Conservation (phyloP, 2,113 vertebrate species). For the Colossoma macropomum region DNA sequence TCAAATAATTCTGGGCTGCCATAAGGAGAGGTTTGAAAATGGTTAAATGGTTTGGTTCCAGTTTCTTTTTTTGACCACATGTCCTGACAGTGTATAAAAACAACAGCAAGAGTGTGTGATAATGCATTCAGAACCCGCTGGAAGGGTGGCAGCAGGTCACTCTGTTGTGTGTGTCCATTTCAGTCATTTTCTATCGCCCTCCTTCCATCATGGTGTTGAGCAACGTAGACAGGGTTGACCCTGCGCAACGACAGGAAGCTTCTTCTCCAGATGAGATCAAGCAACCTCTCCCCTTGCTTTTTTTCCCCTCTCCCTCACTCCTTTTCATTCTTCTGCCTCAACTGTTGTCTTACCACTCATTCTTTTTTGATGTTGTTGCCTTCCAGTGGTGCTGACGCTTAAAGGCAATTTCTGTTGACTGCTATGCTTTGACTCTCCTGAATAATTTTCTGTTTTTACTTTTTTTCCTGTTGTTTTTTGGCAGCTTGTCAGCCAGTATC, state of each 20-base stretch:
- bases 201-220: no score
- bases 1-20: no score
- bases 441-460: not conserved
- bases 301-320: not conserved
- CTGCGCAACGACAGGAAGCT: not conserved
- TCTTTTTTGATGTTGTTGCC: not conserved
- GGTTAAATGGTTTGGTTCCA: no score
- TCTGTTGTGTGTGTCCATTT: not conserved
- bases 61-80: no score
- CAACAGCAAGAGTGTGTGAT: no score
- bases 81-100: no score
- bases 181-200: no score
- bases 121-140: no score
- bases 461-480: not conserved
- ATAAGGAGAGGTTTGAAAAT: no score
- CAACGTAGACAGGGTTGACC: not conserved
- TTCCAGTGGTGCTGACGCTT: not conserved
- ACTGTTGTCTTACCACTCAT: not conserved
- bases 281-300: not conserved
- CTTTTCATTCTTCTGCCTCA: not conserved
- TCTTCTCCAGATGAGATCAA: not conserved
- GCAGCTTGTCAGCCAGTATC: constrained; percentile 29
- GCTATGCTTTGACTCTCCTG: not conserved
- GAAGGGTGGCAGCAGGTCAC: no score
- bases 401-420: not conserved